These are phyloP conservation scores for Mimachlamys varia DNA, from an alignment of 2,888 invertebrate genomes.

Conservation along the genomic window DNA sequence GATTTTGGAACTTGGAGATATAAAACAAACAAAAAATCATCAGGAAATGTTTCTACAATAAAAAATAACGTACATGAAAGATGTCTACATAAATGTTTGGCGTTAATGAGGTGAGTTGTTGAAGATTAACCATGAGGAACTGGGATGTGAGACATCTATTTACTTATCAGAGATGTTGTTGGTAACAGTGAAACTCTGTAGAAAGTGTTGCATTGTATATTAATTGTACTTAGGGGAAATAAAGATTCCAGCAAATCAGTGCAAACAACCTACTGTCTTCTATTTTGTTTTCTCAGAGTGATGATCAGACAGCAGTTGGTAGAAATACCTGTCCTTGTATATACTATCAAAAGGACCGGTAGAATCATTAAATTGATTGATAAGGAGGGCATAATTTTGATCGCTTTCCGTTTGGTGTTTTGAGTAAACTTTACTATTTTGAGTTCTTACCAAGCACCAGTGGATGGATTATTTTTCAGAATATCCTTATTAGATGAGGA, in stretches of 20 bases:
- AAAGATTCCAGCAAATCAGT: constrained; percentile 36
- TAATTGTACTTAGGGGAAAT: constrained; percentile 19
- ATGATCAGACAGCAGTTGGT: background rate
- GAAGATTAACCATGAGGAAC: background rate
- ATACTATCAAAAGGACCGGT: too few relatives aligned
- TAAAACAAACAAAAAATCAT: background rate
- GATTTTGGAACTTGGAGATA: too few relatives aligned
- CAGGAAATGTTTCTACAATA: background rate
- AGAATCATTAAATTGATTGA: too few relatives aligned
- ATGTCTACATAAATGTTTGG: background rate
- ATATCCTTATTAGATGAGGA: too few relatives aligned
- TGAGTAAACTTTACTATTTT: too few relatives aligned
- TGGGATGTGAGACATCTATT: background rate
- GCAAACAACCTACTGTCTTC: background rate
- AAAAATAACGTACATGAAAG: background rate
- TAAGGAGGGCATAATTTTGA: too few relatives aligned
- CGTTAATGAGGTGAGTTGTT: background rate
- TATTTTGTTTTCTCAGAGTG: background rate
- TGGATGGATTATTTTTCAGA: too few relatives aligned
- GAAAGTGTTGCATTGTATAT: constrained; percentile 32
- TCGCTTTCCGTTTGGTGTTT: too few relatives aligned
- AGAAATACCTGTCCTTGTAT: background rate
- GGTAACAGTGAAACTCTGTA: constrained; percentile 33
- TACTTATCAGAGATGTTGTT: constrained; percentile 21
- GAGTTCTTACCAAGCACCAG: too few relatives aligned